phyloP scores from a whole-genome alignment of 2,113 vertebrate genomes.

The Perca flavescens region DNA sequence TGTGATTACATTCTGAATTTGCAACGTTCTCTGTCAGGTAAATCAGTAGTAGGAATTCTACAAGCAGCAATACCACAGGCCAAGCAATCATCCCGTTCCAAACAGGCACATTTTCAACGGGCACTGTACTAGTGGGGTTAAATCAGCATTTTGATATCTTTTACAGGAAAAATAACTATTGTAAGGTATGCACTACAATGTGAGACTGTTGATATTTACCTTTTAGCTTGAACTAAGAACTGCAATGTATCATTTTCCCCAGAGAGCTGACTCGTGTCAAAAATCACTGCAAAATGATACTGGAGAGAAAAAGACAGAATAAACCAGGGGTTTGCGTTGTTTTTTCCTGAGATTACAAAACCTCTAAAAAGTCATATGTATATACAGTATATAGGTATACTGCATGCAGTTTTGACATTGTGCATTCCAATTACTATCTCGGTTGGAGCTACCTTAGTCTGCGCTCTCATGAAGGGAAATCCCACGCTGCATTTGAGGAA shows the following conservation, averaged over 20 bases:
- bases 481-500: slow-evolving; percentile 98
- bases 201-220: slow-evolving; percentile 79
- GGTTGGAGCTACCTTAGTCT: slow-evolving; percentile 88
- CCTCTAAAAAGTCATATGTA: neutral
- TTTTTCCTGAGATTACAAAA: neutral
- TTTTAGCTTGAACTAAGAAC: slow-evolving; percentile 92
- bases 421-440: neutral
- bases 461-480: slow-evolving; percentile 99
- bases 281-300: slow-evolving; percentile 96
- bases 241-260: slow-evolving; percentile 91
- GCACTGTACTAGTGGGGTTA: neutral
- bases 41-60: too few species aligned
- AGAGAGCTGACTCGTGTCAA: slow-evolving; percentile 94
- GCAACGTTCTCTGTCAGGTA: too few species aligned
- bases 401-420: neutral
- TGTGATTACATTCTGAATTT: too few species aligned
- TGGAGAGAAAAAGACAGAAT: slow-evolving; percentile 65
- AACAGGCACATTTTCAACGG: too few species aligned
- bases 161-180: neutral
- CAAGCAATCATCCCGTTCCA: too few species aligned
- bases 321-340: neutral
- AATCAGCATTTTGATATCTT: neutral
- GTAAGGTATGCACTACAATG: neutral
- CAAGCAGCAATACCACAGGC: too few species aligned
- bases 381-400: too few species aligned